phyloP scores from a whole-genome alignment of 2,113 vertebrate genomes.

The Mormoops blainvillei region DNA sequence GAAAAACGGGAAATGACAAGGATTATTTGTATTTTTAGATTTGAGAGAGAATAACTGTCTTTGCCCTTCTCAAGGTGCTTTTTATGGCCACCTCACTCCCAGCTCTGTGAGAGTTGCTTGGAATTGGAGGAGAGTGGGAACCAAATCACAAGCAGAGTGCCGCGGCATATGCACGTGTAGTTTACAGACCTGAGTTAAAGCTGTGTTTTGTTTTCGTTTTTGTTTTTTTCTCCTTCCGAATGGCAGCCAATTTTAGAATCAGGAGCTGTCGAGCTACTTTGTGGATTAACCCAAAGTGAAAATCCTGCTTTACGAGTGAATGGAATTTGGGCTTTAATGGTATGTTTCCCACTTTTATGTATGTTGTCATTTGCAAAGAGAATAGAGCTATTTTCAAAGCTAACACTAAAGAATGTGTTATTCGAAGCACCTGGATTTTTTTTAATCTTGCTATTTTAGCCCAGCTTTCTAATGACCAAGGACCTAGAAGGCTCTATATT shows the following conservation, averaged over 20 bases:
- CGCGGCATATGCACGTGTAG: neutral
- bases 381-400: neutral
- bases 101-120: neutral
- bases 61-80: neutral
- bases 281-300: slow-evolving; percentile 97
- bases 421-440: slow-evolving; percentile 3
- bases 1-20: neutral
- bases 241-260: slow-evolving; percentile 97
- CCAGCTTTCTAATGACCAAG: neutral
- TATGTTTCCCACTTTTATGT: slow-evolving; percentile 74
- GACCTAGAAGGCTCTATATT: neutral
- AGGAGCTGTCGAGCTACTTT: slow-evolving; percentile 96
- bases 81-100: neutral
- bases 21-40: neutral
- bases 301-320: slow-evolving; percentile 97
- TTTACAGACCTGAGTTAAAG: slow-evolving; percentile 32
- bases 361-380: neutral
- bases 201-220: neutral
- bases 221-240: neutral
- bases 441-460: too few relatives aligned
- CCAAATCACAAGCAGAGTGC: neutral
- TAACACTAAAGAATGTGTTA: slow-evolving; percentile 9
- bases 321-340: slow-evolving; percentile 99
- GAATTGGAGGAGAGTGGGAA: neutral
- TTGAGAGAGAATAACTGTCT: neutral